These are phyloP conservation scores for Trachelus tabidus DNA, from an alignment of 2,888 invertebrate species.

Conservation along the genomic window DNA sequence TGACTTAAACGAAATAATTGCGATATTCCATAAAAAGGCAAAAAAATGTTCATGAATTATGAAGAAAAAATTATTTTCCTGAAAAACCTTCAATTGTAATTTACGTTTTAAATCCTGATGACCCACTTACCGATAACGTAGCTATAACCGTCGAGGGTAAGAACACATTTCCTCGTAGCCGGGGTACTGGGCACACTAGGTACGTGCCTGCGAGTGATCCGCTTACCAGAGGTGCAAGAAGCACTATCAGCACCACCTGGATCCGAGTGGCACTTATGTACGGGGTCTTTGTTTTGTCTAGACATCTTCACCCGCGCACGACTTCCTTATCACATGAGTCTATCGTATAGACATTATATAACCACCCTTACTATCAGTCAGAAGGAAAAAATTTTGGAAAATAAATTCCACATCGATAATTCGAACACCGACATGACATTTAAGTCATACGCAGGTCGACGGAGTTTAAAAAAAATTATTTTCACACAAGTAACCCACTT, in stretches of 20 bases:
- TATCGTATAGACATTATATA: background rate
- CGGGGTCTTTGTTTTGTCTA: slow-evolving; percentile 70
- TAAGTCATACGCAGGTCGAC: background rate
- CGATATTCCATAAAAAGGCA: background rate
- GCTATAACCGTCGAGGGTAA: slow-evolving; percentile 86
- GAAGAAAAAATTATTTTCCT: background rate
- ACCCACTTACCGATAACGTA: slow-evolving; percentile 85
- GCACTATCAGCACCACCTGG: slow-evolving; percentile 69
- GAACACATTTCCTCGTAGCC: slow-evolving; percentile 81
- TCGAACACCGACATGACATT: background rate
- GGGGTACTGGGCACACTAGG: slow-evolving; percentile 63
- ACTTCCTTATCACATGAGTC: slow-evolving; percentile 20
- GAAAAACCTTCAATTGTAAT: too few species aligned
- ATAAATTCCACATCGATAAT: background rate
- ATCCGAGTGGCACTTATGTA: slow-evolving; percentile 77
- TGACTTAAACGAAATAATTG: background rate
- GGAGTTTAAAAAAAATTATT: background rate
- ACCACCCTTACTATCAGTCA: background rate
- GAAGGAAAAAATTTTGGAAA: background rate
- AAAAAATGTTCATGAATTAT: background rate
- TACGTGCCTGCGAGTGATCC: slow-evolving; percentile 51
- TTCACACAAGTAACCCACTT: background rate
- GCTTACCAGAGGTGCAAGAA: slow-evolving; percentile 50
- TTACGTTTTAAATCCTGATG: background rate
- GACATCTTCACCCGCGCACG: slow-evolving; percentile 43